Conservation (phyloP, 2,113 vertebrate species). For the Ovis aries region ARS-UI_Ramb_v3.0 NC_056066.1:79838501-79839000, state of each 20-base stretch:
- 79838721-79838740: not conserved
- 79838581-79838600: accelerated
- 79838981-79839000: accelerated
- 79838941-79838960: too few species aligned
- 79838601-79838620: not conserved
- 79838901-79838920: not conserved
- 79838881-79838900: not conserved
- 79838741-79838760: not conserved
- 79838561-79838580: not conserved
- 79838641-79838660: not conserved
- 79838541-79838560: not conserved
- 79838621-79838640: not conserved
- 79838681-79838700: not conserved
- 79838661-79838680: not conserved
- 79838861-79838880: not conserved
- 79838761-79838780: not conserved
- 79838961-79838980: not conserved
- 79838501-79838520: not conserved
- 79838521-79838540: not conserved
- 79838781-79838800: too few species aligned
- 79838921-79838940: too few species aligned
- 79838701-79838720: not conserved
- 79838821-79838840: not conserved
- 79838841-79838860: not conserved
- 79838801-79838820: not conserved